Evolutionary conservation across 2,888 invertebrate genomes (phyloP), one percentile per base, ranked within the genome.

Genomic region (Andrena praecox): DNA sequence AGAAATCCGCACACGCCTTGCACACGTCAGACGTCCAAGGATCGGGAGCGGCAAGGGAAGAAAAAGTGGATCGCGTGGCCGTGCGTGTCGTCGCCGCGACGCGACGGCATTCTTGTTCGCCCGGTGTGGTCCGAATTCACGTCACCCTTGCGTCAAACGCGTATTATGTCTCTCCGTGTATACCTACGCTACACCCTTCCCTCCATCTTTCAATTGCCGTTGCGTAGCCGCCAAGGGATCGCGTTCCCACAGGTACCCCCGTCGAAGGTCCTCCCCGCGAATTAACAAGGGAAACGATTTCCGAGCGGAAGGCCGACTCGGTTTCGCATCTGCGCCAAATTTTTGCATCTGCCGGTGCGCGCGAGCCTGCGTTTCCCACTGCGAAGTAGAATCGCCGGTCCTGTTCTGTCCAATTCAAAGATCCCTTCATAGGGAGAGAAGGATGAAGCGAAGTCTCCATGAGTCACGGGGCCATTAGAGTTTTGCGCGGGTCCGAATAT

Each of bases 41-140:
- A 50, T 7, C 54, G 16, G 7, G 62, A 63, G 56, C 73, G 50
- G 31, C 16, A 29, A 54, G 66, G 48, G 71, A 20, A 75, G 42
- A 77, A 78, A 86, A 83, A 87, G 82, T 87, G 69, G 86, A 88
- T 88, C 90, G 80, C 88, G 90, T 89, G 90, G 81, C 83, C 54
- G 64, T 70, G 64, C 70, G 80, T 66, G 66, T 52, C 16, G 42
- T 42, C 27, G 72, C 56, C 48, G 42, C 62, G 72, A 77, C 8
- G 74, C 73, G 60, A 7, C 71, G 16, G 68, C 42, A 80, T 85
- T 88, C 77, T 88, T 77, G 56, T 64, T 73, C 76, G 33, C 80
- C 54, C 62, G 52, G 66, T 73, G 72, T 68, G 77, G 64, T 78
- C 79, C 80, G 67, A 77, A 71, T 72, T 77, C 74, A 35, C 63